A percentile compares a stretch with the other conserved stretches of the same genome.
Conservation (phyloP, 2,113 vertebrate species). For the Empidonax alnorum region DNA sequence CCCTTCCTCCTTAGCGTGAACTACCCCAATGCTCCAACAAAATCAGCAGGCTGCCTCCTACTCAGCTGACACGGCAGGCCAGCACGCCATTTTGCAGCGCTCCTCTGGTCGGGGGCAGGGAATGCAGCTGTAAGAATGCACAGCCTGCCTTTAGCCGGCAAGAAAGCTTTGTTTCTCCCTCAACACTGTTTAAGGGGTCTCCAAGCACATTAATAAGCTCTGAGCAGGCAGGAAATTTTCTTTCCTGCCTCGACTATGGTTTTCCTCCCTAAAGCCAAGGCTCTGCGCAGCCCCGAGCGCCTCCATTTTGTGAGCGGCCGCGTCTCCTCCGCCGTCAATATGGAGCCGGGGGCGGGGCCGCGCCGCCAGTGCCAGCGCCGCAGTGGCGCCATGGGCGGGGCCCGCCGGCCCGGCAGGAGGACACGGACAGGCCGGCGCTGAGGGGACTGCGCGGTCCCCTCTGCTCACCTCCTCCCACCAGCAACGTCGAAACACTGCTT, state of each 20-base stretch:
- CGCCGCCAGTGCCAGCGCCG: neutral
- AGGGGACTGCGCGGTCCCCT: fast-evolving
- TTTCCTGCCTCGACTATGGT: fast-evolving
- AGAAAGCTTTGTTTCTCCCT: fast-evolving
- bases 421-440: neutral
- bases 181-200: neutral
- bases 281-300: fast-evolving
- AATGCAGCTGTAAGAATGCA: fast-evolving
- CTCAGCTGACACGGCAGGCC: neutral
- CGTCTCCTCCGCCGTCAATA: neutral
- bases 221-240: fast-evolving
- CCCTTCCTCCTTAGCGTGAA: neutral
- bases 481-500: fast-evolving
- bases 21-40: neutral
- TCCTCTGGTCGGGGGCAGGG: fast-evolving
- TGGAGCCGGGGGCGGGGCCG: constrained; percentile 21
- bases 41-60: neutral
- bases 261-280: fast-evolving
- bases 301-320: constrained; percentile 56
- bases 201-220: neutral
- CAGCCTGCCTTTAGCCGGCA: neutral
- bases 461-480: fast-evolving
- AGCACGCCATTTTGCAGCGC: neutral
- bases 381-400: neutral
- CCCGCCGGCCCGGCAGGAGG: neutral